phyloP scores from a whole-genome alignment of 2,797 vertebrate species.

The Sebastes baramenuke region DNA sequence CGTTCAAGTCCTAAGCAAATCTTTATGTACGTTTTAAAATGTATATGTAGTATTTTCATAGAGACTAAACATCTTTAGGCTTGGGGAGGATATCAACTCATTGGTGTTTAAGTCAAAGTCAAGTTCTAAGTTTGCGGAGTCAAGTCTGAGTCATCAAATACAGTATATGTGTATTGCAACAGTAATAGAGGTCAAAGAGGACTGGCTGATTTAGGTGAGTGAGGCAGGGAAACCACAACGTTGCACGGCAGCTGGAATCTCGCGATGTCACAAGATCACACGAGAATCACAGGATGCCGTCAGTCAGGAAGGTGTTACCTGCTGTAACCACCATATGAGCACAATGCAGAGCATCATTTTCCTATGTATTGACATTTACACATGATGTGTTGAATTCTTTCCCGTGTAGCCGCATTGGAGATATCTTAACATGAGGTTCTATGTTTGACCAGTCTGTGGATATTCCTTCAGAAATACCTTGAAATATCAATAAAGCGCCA shows the following conservation, averaged over 20 bases:
- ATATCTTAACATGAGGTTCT: neutral
- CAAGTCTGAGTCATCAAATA: too few species aligned
- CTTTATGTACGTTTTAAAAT: neutral
- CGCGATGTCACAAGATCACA: rapidly evolving
- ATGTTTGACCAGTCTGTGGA: neutral
- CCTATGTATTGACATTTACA: too few species aligned
- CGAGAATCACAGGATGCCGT: too few species aligned
- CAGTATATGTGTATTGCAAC: too few species aligned
- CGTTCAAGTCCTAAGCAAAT: neutral
- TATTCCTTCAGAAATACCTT: neutral
- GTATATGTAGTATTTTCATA: neutral
- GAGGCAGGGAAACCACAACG: rapidly evolving
- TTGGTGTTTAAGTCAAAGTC: neutral
- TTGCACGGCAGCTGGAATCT: too few species aligned
- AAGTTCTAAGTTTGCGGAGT: too few species aligned
- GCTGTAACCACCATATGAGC: too few species aligned
- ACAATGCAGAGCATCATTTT: too few species aligned
- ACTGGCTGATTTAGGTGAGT: rapidly evolving
- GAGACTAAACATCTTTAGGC: neutral
- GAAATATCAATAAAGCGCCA: neutral
- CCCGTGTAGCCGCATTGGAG: neutral
- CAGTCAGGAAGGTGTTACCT: too few species aligned
- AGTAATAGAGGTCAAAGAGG: too few species aligned
- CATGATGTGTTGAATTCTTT: neutral
- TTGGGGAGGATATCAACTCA: neutral